These are phyloP conservation scores for Sylvia borin DNA, from an alignment of 2,797 vertebrate genomes.

Conservation along the genomic window DNA sequence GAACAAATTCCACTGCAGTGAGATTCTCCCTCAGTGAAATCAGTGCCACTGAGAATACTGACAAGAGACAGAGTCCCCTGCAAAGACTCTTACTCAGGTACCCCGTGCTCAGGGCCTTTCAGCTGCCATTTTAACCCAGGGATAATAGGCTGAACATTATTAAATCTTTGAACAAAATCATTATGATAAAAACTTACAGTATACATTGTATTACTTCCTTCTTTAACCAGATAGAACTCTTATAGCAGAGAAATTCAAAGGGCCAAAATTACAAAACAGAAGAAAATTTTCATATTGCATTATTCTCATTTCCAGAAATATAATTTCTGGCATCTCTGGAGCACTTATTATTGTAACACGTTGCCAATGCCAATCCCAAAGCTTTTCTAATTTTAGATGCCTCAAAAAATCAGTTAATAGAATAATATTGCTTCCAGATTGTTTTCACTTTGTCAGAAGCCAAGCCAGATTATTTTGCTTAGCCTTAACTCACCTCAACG, in stretches of 20 bases:
- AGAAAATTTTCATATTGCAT: background rate
- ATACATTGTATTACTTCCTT: background rate
- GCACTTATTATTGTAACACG: background rate
- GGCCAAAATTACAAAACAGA: background rate
- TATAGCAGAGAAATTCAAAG: background rate
- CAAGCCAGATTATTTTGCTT: background rate
- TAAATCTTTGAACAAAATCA: background rate
- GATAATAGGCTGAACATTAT: background rate
- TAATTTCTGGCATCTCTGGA: background rate
- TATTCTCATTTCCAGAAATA: background rate
- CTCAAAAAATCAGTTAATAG: background rate
- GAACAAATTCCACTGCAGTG: background rate
- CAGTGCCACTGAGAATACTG: rapidly evolving
- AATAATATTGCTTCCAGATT: background rate
- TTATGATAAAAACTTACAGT: background rate
- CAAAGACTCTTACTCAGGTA: background rate
- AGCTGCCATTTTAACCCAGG: background rate
- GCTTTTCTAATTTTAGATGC: background rate
- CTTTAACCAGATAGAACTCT: background rate
- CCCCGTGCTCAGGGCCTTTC: background rate
- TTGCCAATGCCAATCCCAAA: background rate
- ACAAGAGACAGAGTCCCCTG: background rate
- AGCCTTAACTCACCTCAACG: background rate
- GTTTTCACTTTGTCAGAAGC: background rate
- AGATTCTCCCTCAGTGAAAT: background rate